These are phyloP conservation scores for Drosophila paramelanica DNA, from an alignment of 2,888 invertebrate genomes.

Conservation along the genomic window DNA sequence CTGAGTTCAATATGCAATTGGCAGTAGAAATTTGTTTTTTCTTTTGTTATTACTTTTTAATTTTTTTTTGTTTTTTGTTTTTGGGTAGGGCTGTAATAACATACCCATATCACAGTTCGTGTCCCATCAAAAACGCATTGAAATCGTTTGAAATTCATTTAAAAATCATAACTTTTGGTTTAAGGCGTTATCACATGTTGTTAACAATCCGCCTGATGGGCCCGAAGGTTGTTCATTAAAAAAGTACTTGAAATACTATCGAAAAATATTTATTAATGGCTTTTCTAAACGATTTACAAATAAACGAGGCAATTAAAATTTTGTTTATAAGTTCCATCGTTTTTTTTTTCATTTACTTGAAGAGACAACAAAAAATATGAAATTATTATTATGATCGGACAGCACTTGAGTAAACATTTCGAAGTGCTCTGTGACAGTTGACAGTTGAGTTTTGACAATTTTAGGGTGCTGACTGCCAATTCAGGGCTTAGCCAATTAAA, in stretches of 20 bases:
- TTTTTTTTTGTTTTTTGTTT: conserved; percentile 6
- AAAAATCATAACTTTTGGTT: conserved; percentile 66
- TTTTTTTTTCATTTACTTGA: conserved; percentile 1
- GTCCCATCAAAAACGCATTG: conserved; percentile 71
- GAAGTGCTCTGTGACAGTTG: conserved; percentile 30
- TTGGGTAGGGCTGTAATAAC: conserved; percentile 49
- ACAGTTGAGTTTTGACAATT: conserved; percentile 21
- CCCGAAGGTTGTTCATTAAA: conserved; percentile 45
- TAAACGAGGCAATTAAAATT: conserved; percentile 51
- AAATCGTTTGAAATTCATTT: conserved; percentile 74
- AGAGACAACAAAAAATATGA: conserved; percentile 8
- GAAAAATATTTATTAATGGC: conserved; percentile 52
- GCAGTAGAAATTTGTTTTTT: conserved; percentile 21
- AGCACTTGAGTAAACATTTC: conserved; percentile 61
- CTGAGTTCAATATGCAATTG: conserved; percentile 57
- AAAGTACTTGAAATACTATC: conserved; percentile 23
- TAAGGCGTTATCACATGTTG: conserved; percentile 51
- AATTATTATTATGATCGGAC: conserved; percentile 23
- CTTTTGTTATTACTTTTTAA: conserved; percentile 5
- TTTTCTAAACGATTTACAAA: conserved; percentile 42
- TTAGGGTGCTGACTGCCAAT: conserved; percentile 6
- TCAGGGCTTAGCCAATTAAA: conserved; percentile 69
- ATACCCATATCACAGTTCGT: conserved; percentile 56
- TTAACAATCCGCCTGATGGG: conserved; percentile 46
- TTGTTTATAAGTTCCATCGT: conserved; percentile 21